These are phyloP conservation scores for Calameuta pallipes DNA, from an alignment of 2,888 invertebrate species.

Conservation along the genomic window DNA sequence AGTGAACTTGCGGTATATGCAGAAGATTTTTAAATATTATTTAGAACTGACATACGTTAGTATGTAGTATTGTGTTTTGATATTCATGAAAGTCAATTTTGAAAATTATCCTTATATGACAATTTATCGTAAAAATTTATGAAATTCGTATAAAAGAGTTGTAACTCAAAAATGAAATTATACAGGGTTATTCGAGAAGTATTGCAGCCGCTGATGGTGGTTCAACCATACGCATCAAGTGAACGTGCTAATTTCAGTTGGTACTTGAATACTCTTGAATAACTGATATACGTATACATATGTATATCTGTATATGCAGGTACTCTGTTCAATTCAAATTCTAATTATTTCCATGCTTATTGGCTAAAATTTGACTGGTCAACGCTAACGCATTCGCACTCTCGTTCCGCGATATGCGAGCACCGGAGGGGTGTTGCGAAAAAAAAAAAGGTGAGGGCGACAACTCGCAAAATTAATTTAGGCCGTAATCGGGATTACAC, in stretches of 20 bases:
- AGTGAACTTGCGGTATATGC: not conserved
- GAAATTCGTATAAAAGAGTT: too few relatives aligned
- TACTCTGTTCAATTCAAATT: not conserved
- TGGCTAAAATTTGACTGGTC: not conserved
- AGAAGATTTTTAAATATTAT: not conserved
- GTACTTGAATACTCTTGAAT: not conserved
- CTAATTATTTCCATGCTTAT: not conserved
- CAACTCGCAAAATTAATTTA: not conserved
- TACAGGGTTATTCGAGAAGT: not conserved
- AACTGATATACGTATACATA: not conserved
- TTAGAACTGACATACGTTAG: not conserved
- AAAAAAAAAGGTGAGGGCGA: not conserved
- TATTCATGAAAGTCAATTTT: too few relatives aligned
- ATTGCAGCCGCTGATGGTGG: not conserved
- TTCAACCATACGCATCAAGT: not conserved
- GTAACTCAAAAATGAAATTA: not conserved
- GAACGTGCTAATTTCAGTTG: not conserved
- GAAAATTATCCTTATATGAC: too few relatives aligned
- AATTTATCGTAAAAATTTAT: too few relatives aligned
- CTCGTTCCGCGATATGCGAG: not conserved
- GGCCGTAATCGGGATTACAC: not conserved
- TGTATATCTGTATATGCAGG: not conserved
- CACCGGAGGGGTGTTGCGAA: not conserved
- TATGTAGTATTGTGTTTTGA: too few relatives aligned
- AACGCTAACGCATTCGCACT: not conserved